Base-by-base conservation (phyloP, 2,888 invertebrate species). In the Spisula subtruncata region DNA sequence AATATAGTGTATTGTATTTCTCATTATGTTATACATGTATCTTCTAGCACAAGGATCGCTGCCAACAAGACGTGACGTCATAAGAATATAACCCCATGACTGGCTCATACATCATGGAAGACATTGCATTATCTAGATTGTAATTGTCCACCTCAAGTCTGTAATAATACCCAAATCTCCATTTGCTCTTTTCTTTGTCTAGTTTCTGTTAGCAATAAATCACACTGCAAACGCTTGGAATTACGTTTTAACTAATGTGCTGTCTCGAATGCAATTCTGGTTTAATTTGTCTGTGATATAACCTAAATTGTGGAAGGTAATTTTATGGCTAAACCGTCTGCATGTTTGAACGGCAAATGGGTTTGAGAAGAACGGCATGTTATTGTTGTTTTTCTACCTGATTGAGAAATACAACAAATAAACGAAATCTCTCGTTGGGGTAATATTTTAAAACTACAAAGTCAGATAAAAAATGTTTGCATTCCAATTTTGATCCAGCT, bases 61-160 rank as follows among this genome's bases (percentile, higher is more conserved):
- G n/a, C n/a, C n/a, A n/a, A 32, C 35, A 35, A 75, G 75, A 75
- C 75, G 35, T 75, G 75, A 35, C 75, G 75, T 75, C 75, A 75
- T 32, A 16, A 1, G 41, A 8, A 35, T 32, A n/a, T n/a, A n/a
- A n/a, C n/a, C n/a, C n/a, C n/a, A n/a, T n/a, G n/a, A 32, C 32
- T 25, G 29, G 35, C 32, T 75, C 16, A 29, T 71, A 71, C n/a
- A 71, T 71, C 71, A 71, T 25, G n/a, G 18, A 6, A 16, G 75
- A 75, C 32, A 71, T 14, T 25, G 25, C 71, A 18, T 18, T 32
- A 32, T 14, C 25, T 16, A 75, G 12, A 75, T 75, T 75, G 75
- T 35, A 75, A 75, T 75, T 75, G 75, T 32, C 75, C 75, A 32
- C 32, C 16, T 75, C 14, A 71, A 71, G 25, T 29, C 71, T n/a